phyloP scores from a whole-genome alignment of 1,140 invertebrate species.

The Eufriesea mexicana region DNA sequence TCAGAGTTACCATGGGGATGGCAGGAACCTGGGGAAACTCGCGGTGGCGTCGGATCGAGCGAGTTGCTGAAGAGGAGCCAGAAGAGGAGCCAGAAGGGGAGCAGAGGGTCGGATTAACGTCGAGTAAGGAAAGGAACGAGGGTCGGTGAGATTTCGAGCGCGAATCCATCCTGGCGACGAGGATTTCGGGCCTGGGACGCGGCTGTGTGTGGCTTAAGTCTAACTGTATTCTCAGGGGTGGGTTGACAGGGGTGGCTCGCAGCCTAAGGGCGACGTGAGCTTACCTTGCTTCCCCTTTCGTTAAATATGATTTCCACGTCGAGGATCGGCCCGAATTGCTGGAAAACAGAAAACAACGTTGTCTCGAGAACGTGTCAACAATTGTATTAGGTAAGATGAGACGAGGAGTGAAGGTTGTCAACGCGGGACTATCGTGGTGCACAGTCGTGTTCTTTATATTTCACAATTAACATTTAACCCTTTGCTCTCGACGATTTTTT shows the following conservation, averaged over 20 bases:
- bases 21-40: neutral
- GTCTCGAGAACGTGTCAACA: conserved; percentile 9
- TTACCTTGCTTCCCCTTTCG: conserved; percentile 99
- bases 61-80: neutral
- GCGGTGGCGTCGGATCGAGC: neutral
- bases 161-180: conserved; percentile 40
- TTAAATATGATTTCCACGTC: conserved; percentile 99
- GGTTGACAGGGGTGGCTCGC: conserved; percentile 72
- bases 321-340: conserved; percentile 99
- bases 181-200: conserved; percentile 30
- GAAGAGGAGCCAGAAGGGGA: neutral
- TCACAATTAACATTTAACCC: too few species aligned
- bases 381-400: neutral
- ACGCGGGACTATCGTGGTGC: too few species aligned
- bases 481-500: too few species aligned
- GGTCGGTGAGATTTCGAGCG: neutral
- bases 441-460: too few species aligned
- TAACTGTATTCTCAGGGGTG: conserved; percentile 57
- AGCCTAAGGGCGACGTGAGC: conserved; percentile 74
- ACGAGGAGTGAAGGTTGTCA: neutral
- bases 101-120: neutral
- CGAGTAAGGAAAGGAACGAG: neutral
- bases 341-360: conserved; percentile 81
- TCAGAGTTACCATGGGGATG: neutral
- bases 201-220: conserved; percentile 48